Evolutionary conservation across 2,888 invertebrate species (phyloP).

Genomic region (Odontomyia ornata): DNA sequence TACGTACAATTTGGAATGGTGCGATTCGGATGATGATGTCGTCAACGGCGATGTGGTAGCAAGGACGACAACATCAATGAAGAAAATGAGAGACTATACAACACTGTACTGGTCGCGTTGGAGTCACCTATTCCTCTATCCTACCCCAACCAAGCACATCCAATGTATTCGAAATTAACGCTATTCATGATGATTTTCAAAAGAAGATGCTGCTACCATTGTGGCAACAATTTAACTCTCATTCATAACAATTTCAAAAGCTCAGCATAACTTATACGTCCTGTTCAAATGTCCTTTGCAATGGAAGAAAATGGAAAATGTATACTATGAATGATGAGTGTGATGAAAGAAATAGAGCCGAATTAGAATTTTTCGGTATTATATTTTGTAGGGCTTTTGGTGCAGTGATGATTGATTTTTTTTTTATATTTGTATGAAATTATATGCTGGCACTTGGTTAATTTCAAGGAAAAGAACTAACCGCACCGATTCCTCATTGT

Average conservation of each 20-base stretch:
- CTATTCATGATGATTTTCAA: slow-evolving; percentile 51
- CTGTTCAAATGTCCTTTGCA: slow-evolving; percentile 19
- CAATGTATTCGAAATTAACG: slow-evolving; percentile 51
- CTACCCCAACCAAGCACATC: not conserved
- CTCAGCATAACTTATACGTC: slow-evolving; percentile 32
- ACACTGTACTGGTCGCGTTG: slow-evolving; percentile 31
- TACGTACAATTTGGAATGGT: not conserved
- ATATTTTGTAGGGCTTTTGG: too few species aligned
- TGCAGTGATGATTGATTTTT: too few species aligned
- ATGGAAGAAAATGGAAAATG: not conserved
- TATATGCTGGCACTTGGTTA: too few species aligned
- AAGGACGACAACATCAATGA: slow-evolving; percentile 20
- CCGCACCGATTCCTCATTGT: too few species aligned
- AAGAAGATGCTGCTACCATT: slow-evolving; percentile 49
- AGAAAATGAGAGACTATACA: slow-evolving; percentile 38
- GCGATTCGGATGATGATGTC: not conserved
- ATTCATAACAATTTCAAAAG: slow-evolving; percentile 51
- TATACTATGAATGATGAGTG: not conserved
- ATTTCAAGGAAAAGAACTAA: too few species aligned
- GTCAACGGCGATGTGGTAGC: not conserved
- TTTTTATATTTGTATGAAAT: too few species aligned
- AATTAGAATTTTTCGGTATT: slow-evolving; percentile 5
- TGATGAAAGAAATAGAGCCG: not conserved
- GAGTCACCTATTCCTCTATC: slow-evolving; percentile 48
- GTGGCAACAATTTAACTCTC: slow-evolving; percentile 51